These are phyloP conservation scores for Dendropsophus ebraccatus DNA, from an alignment of 2,113 vertebrate species.

Conservation along the genomic window DNA sequence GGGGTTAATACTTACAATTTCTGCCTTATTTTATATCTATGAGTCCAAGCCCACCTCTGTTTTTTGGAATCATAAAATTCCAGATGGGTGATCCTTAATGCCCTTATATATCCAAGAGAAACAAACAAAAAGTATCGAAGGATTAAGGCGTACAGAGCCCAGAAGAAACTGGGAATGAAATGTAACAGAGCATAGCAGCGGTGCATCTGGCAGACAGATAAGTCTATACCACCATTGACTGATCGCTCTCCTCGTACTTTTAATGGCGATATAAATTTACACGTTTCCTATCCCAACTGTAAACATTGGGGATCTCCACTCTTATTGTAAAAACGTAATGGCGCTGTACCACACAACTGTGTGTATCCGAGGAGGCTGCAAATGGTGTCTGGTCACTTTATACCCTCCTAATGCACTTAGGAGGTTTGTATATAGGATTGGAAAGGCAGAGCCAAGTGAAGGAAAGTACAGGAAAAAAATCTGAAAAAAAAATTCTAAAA, in stretches of 20 bases:
- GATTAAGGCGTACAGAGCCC: slow-evolving; percentile 46
- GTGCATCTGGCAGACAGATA: slow-evolving; percentile 50
- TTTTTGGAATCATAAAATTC: slow-evolving; percentile 60
- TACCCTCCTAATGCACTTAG: neutral
- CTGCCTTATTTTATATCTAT: neutral
- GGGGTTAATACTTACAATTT: slow-evolving; percentile 1
- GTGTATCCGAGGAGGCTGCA: neutral
- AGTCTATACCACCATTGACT: slow-evolving; percentile 6
- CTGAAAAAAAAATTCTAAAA: no score
- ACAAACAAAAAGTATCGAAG: slow-evolving; percentile 56
- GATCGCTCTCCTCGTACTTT: neutral
- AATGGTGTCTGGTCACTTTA: neutral
- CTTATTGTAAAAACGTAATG: neutral
- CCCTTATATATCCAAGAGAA: slow-evolving; percentile 59
- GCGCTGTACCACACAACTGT: neutral
- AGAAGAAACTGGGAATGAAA: slow-evolving; percentile 38
- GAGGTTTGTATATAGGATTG: neutral
- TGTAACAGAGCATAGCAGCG: slow-evolving; percentile 14
- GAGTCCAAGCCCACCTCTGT: slow-evolving; percentile 55
- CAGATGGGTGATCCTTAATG: slow-evolving; percentile 59
- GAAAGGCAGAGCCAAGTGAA: neutral
- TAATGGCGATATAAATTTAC: slow-evolving; percentile 40
- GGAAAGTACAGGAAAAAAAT: neutral
- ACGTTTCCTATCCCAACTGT: slow-evolving; percentile 5
- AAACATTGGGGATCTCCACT: neutral